These are phyloP conservation scores for Heliconius melpomene DNA, from an alignment of 1,140 invertebrate genomes.

Conservation along the genomic window DNA sequence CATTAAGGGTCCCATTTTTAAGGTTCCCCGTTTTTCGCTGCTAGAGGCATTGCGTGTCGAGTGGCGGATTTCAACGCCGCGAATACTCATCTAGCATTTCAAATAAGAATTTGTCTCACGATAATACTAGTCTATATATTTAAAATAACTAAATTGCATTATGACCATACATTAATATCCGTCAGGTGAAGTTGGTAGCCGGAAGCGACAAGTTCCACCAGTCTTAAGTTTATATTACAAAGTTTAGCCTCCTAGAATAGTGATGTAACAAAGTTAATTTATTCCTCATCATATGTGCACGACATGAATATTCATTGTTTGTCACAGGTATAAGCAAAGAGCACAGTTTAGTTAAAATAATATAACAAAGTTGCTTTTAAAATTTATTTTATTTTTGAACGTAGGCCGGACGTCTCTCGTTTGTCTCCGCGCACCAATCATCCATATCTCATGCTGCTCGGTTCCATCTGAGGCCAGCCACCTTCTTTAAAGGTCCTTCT, in stretches of 20 bases:
- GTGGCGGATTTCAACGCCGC: no score
- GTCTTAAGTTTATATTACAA: conserved; percentile 18
- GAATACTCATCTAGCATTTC: background rate
- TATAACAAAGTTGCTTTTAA: background rate
- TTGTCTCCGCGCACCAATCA: background rate
- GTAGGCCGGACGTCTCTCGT: background rate
- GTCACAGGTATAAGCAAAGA: background rate
- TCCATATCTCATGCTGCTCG: background rate
- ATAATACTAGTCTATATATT: background rate
- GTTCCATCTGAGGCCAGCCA: background rate
- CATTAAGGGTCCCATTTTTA: no score
- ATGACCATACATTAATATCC: conserved; percentile 12
- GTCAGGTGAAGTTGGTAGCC: conserved; percentile 20
- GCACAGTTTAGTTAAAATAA: background rate
- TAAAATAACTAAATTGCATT: background rate
- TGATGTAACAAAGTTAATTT: conserved; percentile 17
- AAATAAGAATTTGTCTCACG: background rate
- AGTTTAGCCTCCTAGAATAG: conserved; percentile 22
- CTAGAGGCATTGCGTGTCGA: no score
- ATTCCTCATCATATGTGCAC: conserved; percentile 12
- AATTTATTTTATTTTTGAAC: background rate
- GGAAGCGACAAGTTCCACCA: conserved; percentile 24
- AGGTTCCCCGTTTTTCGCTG: no score
- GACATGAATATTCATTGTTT: conserved; percentile 20
- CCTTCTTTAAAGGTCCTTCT: background rate